Base-by-base conservation (phyloP, 2,888 invertebrate genomes). In the Tachina grossa region DNA sequence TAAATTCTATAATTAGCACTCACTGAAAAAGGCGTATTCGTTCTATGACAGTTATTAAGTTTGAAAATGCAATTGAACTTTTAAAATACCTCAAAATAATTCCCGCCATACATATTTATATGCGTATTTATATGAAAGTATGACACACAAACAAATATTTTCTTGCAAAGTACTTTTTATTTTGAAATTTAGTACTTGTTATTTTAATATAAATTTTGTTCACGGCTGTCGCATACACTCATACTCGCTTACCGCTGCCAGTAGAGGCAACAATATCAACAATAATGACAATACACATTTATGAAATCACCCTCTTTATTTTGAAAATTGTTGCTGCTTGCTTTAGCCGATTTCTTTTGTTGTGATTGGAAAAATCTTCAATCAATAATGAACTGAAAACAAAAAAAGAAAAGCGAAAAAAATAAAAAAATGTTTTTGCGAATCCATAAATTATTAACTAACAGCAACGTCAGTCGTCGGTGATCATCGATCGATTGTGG, bases 281-380 rank as follows among this genome's bases (percentile, higher is more conserved):
- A 57, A 41, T 19, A 71, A 53, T 47, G 76, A 76, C 79, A 68
- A n/a, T n/a, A n/a, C n/a, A 85, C 4, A 31, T 31, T 31, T 0
- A 31, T 31, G 31, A 31, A 71, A 66, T 47, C 51, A 77, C 59
- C 82, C 75, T 72, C 55, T 55, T 83, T 66, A 72, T 76, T 76
- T 19, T 31, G 41, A 53, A 78, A 68, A 41, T 59, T 80, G 49
- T 16, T 80, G 57, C 53, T 61, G 55, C 53, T 65, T 72, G 61
- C 31, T 61, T 69, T 71, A 53, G 53, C 14, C 47, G 77, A 59
- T 77, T 83, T 75, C 78, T 85, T 78, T 85, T 82, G 78, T 75
- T 79, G 59, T 63, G 76, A 83, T 83, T 80, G 76, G 83, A 76
- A 85, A 85, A 85, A 80, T 85, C 72, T 76, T 85, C 76, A 85